Base-by-base conservation (phyloP, 2,113 vertebrate genomes). In the Hippocampus guttulatus region DNA sequence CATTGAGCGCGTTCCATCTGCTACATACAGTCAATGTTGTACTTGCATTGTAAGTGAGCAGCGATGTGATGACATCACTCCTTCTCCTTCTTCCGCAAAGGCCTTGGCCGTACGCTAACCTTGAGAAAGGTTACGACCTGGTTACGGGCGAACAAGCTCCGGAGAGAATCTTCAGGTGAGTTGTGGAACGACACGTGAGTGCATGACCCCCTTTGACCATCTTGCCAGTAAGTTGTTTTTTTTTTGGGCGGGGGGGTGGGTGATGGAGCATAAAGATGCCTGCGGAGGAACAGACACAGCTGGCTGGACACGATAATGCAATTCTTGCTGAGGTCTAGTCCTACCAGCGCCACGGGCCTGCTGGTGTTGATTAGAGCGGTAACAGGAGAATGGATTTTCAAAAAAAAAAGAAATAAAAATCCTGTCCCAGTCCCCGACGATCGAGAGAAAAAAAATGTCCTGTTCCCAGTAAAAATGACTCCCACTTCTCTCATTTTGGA, bases 151-250 rank as follows among this genome's bases (percentile, higher is more conserved):
- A 97, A 73, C 97, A 99, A 84, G 95, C 97, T 0, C 96, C 97
- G 0, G 97, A 99, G 90, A 97, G 95, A 87, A 98, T 98, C 69
- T 96, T 98, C 93, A 96, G 97, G 97, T 99, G 91, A 91, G 90
- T 81, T 60, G 52, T 41, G 60, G 27, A 76, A 64, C 70, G 62
- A 63, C 67, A 75, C 73, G 40, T 55, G 64, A 62, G 55, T 63
- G 63, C 57, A 60, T 47, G 68, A 69, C 68, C 75, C 72, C 55
- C 68, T 66, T 60, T 38, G 57, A 65, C 81, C 80, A 73, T 85
- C 68, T 84, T 73, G 71, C 76, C 70, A 61, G 54, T 67, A 25
- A 45, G n/a, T 49, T 65, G 45, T 68, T 79, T 27, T 67, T 69
- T 62, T 66, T 38, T 38, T 38, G 33, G 33, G 33, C 5, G 33